Base-by-base conservation (phyloP, 2,888 invertebrate species). In the Cephus nigrinus region DNA sequence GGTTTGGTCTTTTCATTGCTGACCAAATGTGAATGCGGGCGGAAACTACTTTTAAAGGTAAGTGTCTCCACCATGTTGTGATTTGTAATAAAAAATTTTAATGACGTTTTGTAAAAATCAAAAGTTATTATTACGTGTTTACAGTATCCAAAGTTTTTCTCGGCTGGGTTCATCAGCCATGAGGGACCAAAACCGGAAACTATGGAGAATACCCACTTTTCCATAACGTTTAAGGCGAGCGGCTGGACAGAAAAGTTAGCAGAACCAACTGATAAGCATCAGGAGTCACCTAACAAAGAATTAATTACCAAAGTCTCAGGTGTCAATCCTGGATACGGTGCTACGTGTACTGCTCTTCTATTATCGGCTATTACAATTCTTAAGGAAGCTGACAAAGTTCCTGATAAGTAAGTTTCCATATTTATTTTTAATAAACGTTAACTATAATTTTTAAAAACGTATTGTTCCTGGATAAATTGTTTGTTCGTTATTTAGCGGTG, bases 251-350 rank as follows among this genome's bases (percentile, higher is more conserved):
- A 95, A 68, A 93, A 93, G 76, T 90, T 94, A 73, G 86, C 92
- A 0, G 94, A 94, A 80, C 92, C 93, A 55, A 92, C 93, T 34
- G 94, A 94, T 79, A 90, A 93, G 76, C 94, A 94, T 85, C 87
- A 91, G 3, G 93, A 92, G 0, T 92, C 93, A 23, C 95, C 96
- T 0, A 93, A 94, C 76, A 95, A 95, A 88, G 93, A 92, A 74
- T 90, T 97, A 71, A 92, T 93, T 69, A 95, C 94, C 0, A 94
- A 93, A 92, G 96, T 97, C 23, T 90, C 92, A 31, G 95, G 95
- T 0, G 87, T 82, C 77, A 96, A 97, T 92, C 95, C 96, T 3
- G 98, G 96, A 30, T 98, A 98, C 92, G 96, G 96, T 3, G 94
- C 95, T 12, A 98, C 98, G 0, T 95, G 96, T 78, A 94, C 94